phyloP scores from a whole-genome alignment of 2,113 vertebrate species.

The Seriola dumerili region DNA sequence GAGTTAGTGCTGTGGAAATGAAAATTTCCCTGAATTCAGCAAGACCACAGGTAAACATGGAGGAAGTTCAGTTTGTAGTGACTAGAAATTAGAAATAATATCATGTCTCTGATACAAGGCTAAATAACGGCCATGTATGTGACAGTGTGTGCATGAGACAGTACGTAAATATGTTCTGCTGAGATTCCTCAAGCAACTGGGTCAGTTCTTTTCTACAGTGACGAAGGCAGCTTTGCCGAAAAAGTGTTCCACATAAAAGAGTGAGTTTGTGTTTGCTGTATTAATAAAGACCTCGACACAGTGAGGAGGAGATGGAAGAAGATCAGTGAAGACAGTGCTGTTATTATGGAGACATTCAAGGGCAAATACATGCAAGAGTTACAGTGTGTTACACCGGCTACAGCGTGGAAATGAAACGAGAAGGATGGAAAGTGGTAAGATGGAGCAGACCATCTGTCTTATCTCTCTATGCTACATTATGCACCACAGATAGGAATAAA shows the following conservation, averaged over 20 bases:
- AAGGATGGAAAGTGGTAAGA: slow-evolving; percentile 44
- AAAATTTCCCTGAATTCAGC: not conserved
- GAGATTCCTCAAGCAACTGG: not conserved
- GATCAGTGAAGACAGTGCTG: slow-evolving; percentile 1
- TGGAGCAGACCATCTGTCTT: slow-evolving; percentile 54
- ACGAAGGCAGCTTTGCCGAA: not conserved
- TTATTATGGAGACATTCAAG: slow-evolving; percentile 41
- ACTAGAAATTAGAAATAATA: not conserved
- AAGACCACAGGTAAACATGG: not conserved
- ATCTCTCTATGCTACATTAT: slow-evolving; percentile 51
- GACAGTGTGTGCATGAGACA: not conserved
- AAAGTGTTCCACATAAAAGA: slow-evolving; percentile 11
- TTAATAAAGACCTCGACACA: slow-evolving; percentile 35
- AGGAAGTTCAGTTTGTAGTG: not conserved
- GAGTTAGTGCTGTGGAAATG: not conserved
- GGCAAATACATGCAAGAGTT: slow-evolving; percentile 45
- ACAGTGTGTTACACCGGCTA: slow-evolving; percentile 22
- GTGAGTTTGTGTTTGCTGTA: slow-evolving; percentile 10
- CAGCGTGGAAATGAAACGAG: slow-evolving; percentile 52
- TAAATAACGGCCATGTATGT: not conserved
- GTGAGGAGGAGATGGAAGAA: slow-evolving; percentile 32
- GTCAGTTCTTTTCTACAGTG: slow-evolving; percentile 3
- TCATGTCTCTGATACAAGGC: not conserved
- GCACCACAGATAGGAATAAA: slow-evolving; percentile 41
- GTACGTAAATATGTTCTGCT: slow-evolving; percentile 1